These are phyloP conservation scores for Heteropelma amictum DNA, from an alignment of 2,888 invertebrate species.

Conservation along the genomic window DNA sequence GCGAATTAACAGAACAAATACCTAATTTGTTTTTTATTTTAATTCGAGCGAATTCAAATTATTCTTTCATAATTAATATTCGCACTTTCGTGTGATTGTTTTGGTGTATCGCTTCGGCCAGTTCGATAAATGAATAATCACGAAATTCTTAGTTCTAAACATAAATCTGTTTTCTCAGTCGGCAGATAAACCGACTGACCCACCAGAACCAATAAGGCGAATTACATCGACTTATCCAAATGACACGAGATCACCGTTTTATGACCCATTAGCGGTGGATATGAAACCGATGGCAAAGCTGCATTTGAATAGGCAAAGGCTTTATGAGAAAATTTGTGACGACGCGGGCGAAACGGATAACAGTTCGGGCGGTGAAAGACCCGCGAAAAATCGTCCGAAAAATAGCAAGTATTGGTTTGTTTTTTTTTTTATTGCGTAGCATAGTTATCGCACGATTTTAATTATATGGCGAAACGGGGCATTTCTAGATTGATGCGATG, in stretches of 20 bases:
- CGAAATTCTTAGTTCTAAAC: too few species aligned
- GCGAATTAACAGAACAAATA: too few species aligned
- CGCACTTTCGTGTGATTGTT: too few species aligned
- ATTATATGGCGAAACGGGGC: background rate
- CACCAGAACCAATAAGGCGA: constrained; percentile 90
- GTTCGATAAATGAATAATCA: too few species aligned
- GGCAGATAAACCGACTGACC: constrained; percentile 87
- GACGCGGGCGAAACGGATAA: constrained; percentile 80
- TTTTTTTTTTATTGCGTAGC: constrained; percentile 8
- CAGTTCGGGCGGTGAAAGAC: constrained; percentile 79
- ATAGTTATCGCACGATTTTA: background rate
- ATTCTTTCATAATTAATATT: too few species aligned
- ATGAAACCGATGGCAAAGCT: constrained; percentile 93
- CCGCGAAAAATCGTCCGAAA: constrained; percentile 82
- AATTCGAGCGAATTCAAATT: too few species aligned
- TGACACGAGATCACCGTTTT: constrained; percentile 95
- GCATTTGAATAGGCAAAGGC: constrained; percentile 86
- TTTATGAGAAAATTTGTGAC: constrained; percentile 87
- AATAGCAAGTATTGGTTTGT: constrained; percentile 81
- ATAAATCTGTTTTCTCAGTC: constrained; percentile 85
- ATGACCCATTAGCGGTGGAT: constrained; percentile 83
- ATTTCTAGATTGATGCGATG: too few species aligned
- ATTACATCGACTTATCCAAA: constrained; percentile 95
- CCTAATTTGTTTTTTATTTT: too few species aligned
- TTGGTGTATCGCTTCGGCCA: background rate